A percentile compares a stretch with the other conserved stretches of the same genome.
Evolutionary conservation across 2,113 vertebrate genomes (phyloP).

Genomic region (Nannobrachium achirus): DNA sequence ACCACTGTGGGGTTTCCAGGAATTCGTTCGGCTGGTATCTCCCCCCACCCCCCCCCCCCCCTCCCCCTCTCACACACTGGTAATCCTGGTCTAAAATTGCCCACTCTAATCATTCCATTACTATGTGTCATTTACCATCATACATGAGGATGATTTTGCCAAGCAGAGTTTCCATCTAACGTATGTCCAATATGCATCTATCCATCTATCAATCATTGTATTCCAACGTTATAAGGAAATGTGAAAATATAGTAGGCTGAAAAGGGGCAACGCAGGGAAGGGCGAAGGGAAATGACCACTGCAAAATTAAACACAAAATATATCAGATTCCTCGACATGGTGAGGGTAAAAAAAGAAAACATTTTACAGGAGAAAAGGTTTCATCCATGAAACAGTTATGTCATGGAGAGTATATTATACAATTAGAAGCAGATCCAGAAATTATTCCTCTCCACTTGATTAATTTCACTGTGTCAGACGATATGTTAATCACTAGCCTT

Average conservation of each 20-base stretch:
- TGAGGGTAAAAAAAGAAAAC: slow-evolving; percentile 51
- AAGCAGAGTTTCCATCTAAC: no score
- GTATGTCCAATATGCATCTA: background rate
- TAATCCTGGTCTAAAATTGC: slow-evolving; percentile 20
- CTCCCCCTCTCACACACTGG: slow-evolving; percentile 1
- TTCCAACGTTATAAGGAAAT: background rate
- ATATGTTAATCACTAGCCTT: slow-evolving; percentile 30
- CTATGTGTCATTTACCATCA: slow-evolving; percentile 23
- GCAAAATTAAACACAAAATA: slow-evolving; percentile 15
- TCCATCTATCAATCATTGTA: background rate
- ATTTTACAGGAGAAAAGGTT: no score
- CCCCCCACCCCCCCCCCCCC: slow-evolving; percentile 11
- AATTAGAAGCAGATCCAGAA: slow-evolving; percentile 50
- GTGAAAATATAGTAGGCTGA: background rate
- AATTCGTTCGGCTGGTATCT: slow-evolving; percentile 3
- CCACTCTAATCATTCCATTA: slow-evolving; percentile 24
- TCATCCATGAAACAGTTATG: slow-evolving; percentile 35
- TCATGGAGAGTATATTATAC: slow-evolving; percentile 21
- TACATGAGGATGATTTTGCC: slow-evolving; percentile 25
- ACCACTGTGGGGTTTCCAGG: background rate
- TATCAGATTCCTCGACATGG: slow-evolving; percentile 17
- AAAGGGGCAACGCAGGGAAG: background rate
- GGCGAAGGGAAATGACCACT: background rate
- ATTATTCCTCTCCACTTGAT: slow-evolving; percentile 26
- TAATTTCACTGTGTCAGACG: slow-evolving; percentile 30